Conservation (phyloP, 2,888 invertebrate species). For the Mesopsocus fuscifrons region DNA sequence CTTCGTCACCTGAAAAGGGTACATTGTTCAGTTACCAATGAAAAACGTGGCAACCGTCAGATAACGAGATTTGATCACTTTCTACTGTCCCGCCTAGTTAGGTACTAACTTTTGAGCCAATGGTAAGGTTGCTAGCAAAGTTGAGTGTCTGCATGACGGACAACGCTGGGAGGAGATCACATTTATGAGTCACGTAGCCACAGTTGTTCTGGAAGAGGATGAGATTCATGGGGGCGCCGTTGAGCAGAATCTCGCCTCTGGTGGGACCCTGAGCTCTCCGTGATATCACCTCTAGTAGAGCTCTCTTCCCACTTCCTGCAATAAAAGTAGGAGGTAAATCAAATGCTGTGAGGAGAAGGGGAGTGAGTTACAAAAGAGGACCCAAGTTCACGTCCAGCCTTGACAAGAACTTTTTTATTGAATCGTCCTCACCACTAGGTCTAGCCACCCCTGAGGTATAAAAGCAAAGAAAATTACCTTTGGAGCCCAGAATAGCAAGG, state of each 20-base stretch:
- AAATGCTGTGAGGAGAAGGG: too few species aligned
- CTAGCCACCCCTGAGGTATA: too few species aligned
- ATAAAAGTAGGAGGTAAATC: too few species aligned
- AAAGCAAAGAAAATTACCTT: slow-evolving; percentile 42
- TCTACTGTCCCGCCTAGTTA: too few species aligned
- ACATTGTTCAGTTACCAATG: slow-evolving; percentile 8
- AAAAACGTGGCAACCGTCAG: not conserved
- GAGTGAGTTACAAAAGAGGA: too few species aligned
- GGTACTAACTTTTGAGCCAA: slow-evolving; percentile 42
- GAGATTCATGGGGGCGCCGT: slow-evolving; percentile 65
- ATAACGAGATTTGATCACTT: too few species aligned
- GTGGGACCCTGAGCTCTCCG: slow-evolving; percentile 61
- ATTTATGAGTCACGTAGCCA: slow-evolving; percentile 74
- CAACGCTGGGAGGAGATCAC: slow-evolving; percentile 64
- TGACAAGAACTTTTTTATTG: too few species aligned
- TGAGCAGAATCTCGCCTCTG: slow-evolving; percentile 74
- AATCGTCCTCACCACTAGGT: too few species aligned
- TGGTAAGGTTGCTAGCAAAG: slow-evolving; percentile 43
- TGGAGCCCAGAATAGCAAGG: slow-evolving; percentile 80
- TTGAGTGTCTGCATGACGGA: slow-evolving; percentile 73
- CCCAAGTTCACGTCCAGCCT: too few species aligned
- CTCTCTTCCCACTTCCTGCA: slow-evolving; percentile 83
- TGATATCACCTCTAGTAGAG: slow-evolving; percentile 80
- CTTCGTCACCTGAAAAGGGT: slow-evolving; percentile 38
- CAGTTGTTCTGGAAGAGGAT: slow-evolving; percentile 70